Evolutionary conservation across 1,140 invertebrate species (phyloP), one percentile per base, ranked within the genome.

Genomic region (Pogonus chalceus): DNA sequence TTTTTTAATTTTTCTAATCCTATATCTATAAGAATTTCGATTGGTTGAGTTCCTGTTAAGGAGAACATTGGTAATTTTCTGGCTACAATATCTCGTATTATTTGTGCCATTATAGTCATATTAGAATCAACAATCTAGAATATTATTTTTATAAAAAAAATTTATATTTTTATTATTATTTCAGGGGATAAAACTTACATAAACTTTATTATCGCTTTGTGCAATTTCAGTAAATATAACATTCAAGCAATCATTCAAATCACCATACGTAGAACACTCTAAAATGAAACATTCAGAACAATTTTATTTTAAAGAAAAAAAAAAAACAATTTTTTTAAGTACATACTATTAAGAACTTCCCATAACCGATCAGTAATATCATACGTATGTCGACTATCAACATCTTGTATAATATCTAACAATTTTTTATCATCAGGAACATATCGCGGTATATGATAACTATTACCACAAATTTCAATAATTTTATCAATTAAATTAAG

Each of bases 1-100:
- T 58, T 62, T 7, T 26, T 58, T n/a, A 72, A 51, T 57, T 72
- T 72, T 48, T 69, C 60, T 20, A 71, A 63, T 47, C 69, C 70
- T 35, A 66, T 65, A 39, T 72, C 68, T 10, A 70, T 56, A 0
- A 69, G 37, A 23, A 68, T 56, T 59, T 72, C 68, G 31, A 72
- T 57, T 4, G 68, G 65, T 51, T 68, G 49, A 53, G 61, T 61
- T 31, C 57, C 59, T 18, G 53, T 47, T 18, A 70, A 57, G 35
- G 62, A 55, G n/a, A 62, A 55, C 20, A 62, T 23, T 18, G 20
- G 23, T 26, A 54, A 51, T 2, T 23, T 21, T 9, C 47, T 20
- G 7, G 20, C 22, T 49, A 9, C 16, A 21, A 49, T 23, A 23
- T 18, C 47, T 10, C 47, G 20, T 4, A 49, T 49, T 18, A 23